Evolutionary conservation across 2,797 vertebrate genomes (phyloP).

Genomic region (Pyrocephalus nanus): DNA sequence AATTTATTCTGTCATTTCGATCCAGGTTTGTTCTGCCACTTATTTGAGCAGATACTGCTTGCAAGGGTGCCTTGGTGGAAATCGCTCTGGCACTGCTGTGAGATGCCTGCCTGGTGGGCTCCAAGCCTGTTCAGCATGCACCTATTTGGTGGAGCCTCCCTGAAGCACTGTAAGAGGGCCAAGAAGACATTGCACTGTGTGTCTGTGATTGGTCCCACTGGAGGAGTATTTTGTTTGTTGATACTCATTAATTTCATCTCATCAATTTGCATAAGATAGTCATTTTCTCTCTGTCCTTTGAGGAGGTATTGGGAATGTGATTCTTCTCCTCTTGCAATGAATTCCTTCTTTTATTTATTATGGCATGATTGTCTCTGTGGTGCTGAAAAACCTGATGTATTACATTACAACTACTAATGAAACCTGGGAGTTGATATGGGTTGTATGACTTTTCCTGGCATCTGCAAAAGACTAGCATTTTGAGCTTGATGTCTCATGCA

Average conservation of each 20-base stretch:
- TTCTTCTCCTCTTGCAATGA: not conserved
- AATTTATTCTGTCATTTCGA: not conserved
- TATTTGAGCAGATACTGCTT: not conserved
- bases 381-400: constrained; percentile 7
- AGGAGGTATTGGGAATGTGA: not conserved
- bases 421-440: not conserved
- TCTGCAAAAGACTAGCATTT: not conserved
- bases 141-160: not conserved
- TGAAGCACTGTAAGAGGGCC: not conserved
- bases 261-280: constrained; percentile 14
- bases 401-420: constrained; percentile 34
- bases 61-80: not conserved
- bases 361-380: not conserved
- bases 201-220: not conserved
- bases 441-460: not conserved
- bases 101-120: not conserved
- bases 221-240: not conserved
- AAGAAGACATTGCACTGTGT: not conserved
- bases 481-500: not conserved
- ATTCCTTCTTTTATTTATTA: constrained; percentile 28
- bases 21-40: not conserved
- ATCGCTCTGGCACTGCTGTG: not conserved
- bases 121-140: not conserved
- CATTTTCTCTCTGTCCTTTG: constrained; percentile 31
- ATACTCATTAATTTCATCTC: constrained; percentile 23